A percentile compares a stretch with the other conserved stretches of the same genome.
These are phyloP conservation scores for Scomber colias DNA, from an alignment of 2,113 vertebrate genomes.

Conservation along the genomic window DNA sequence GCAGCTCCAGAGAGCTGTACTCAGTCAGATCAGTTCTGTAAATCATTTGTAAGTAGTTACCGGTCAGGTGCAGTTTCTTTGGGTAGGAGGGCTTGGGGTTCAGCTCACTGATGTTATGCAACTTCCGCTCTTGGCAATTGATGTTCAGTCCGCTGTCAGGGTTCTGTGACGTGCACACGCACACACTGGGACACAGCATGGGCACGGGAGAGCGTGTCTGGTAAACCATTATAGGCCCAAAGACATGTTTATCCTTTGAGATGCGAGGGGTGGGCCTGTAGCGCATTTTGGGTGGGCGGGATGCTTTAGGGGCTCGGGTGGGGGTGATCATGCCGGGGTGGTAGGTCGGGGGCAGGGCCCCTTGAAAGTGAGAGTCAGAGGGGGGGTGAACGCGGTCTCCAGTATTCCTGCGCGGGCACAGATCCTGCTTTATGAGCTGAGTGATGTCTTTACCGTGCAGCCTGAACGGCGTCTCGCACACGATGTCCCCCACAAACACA, in stretches of 20 bases:
- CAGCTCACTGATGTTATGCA: constrained; percentile 94
- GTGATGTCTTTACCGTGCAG: constrained; percentile 97
- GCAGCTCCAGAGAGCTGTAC: constrained; percentile 93
- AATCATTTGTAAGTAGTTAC: constrained; percentile 95
- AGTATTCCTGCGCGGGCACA: constrained; percentile 92
- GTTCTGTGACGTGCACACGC: constrained; percentile 94
- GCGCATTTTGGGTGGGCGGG: constrained; percentile 93
- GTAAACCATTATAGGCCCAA: constrained; percentile 98
- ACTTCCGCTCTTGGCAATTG: constrained; percentile 96
- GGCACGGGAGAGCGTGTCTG: constrained; percentile 96
- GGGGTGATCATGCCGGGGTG: constrained; percentile 88
- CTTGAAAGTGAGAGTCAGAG: constrained; percentile 88
- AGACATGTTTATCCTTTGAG: constrained; percentile 94
- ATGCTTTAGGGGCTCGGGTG: constrained; percentile 92
- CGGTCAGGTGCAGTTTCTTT: constrained; percentile 98
- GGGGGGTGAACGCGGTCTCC: constrained; percentile 88
- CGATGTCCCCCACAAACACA: constrained; percentile 96
- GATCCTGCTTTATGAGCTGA: constrained; percentile 96
- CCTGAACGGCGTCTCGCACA: constrained; percentile 96
- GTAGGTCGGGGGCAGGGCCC: constrained; percentile 86
- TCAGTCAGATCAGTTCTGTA: constrained; percentile 91
- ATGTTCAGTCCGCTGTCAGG: constrained; percentile 96
- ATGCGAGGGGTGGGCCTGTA: constrained; percentile 94
- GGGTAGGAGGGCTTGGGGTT: constrained; percentile 94
- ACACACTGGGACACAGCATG: constrained; percentile 92